phyloP scores from a whole-genome alignment of 2,888 invertebrate genomes.

The Torymus tubicola region DNA sequence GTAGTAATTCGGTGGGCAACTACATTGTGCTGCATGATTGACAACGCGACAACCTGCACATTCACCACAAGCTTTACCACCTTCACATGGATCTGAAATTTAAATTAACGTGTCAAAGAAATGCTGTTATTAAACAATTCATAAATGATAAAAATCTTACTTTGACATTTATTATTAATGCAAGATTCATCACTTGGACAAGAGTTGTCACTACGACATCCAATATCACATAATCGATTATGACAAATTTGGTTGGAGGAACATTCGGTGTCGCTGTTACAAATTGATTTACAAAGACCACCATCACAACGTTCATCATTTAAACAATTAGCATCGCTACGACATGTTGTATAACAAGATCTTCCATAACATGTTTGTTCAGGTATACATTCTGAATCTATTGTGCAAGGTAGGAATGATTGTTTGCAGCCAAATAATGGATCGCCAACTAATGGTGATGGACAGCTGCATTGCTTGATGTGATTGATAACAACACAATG shows the following conservation, averaged over 20 bases:
- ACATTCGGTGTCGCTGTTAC: constrained; percentile 91
- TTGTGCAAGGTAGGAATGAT: constrained; percentile 81
- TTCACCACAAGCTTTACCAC: constrained; percentile 85
- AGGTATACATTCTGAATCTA: constrained; percentile 83
- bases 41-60: constrained; percentile 90
- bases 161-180: constrained; percentile 88
- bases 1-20: constrained; percentile 87
- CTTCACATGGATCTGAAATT: constrained; percentile 85
- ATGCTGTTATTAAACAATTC: not conserved
- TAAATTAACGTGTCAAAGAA: no score
- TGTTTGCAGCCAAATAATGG: constrained; percentile 85
- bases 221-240: constrained; percentile 89
- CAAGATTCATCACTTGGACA: constrained; percentile 88
- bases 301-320: constrained; percentile 91
- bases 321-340: constrained; percentile 88
- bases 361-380: constrained; percentile 88
- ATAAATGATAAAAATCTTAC: constrained; percentile 74
- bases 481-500: constrained; percentile 85
- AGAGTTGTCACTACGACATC: constrained; percentile 89
- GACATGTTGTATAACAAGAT: constrained; percentile 87
- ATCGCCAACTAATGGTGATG: constrained; percentile 85
- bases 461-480: constrained; percentile 86
- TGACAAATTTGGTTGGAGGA: constrained; percentile 90
- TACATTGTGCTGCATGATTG: constrained; percentile 91
- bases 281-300: constrained; percentile 89